Evolutionary conservation across 2,113 vertebrate genomes (phyloP), one percentile per base, ranked within the genome.

Genomic region (Oxyruncus cristatus): DNA sequence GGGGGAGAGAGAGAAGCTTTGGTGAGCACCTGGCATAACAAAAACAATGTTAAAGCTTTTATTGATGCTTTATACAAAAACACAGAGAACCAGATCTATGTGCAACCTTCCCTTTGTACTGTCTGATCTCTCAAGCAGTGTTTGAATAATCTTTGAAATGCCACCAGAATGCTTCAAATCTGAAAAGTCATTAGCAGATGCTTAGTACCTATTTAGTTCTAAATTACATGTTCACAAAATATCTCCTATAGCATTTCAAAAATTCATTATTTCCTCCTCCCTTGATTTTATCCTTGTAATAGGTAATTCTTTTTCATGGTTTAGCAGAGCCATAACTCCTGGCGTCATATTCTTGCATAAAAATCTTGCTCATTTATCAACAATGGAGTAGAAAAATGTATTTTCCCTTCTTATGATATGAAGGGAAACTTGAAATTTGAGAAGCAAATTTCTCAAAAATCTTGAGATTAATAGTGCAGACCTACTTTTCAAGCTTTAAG

Each of bases 111-210:
- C 26, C 44, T 94, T 93, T 95, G 61, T 61, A 50, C 42, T 77
- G 7, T 44, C 68, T 89, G 32, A 77, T 91, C 30, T 95, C 55
- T 89, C 72, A 95, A 77, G n/a, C 32, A 84, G 47, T 44, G 11
- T n/a, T 92, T 72, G 39, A 87, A 75, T 50, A 92, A 49, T 65
- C 49, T 91, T 95, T 91, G 62, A 96, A 89, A 91, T 88, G n/a
- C 5, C 12, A 78, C 87, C 77, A 92, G 15, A 19, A 8, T 46
- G 41, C 41, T 28, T 95, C 44, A 82, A 89, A 94, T 59, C 32
- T 68, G 61, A 73, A 59, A 95, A 95, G 33, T 74, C 73, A 92
- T 95, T 94, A 94, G 44, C 56, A 95, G 37, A 70, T 76, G 28
- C 20, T 87, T 82, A 89, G 44, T 87, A 91, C 58, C 18, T 88